A percentile compares a stretch with the other conserved stretches of the same genome.
Conservation (phyloP, 2,113 vertebrate genomes). For the Megalops atlanticus region DNA sequence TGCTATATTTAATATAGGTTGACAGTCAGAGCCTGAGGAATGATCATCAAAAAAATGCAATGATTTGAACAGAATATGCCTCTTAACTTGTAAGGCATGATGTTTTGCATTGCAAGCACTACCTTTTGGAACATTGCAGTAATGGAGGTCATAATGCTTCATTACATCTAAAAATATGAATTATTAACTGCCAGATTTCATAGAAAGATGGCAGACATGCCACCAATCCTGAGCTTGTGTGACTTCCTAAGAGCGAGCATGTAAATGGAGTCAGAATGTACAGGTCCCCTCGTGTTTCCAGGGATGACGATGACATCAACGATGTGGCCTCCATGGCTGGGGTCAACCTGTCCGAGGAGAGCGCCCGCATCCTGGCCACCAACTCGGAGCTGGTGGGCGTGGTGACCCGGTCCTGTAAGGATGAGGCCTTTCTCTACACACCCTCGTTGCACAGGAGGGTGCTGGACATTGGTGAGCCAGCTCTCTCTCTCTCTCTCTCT, state of each 20-base stretch:
- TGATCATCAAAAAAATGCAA: too few species aligned
- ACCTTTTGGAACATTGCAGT: not conserved
- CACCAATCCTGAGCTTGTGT: not conserved
- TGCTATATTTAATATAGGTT: not conserved
- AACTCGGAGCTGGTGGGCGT: conserved; percentile 86
- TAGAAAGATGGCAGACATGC: too few species aligned
- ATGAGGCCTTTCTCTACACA: conserved; percentile 83
- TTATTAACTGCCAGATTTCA: too few species aligned
- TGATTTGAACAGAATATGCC: not conserved
- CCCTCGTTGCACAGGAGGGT: conserved; percentile 79
- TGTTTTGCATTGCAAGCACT: not conserved
- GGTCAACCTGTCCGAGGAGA: conserved; percentile 90
- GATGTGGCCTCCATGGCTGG: conserved; percentile 92
- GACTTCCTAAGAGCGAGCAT: not conserved
- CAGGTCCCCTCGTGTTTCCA: conserved; percentile 43
- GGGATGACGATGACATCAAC: conserved; percentile 92
- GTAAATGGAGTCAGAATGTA: not conserved
- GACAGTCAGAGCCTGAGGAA: not conserved
- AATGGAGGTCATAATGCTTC: too few species aligned
- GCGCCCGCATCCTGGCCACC: conserved; percentile 85
- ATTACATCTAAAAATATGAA: not conserved
- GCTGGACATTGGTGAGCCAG: conserved; percentile 81
- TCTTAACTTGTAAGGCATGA: too few species aligned
- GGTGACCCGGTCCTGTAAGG: conserved; percentile 87
- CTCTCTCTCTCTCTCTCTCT: not conserved